Evolutionary conservation across 1,140 invertebrate genomes (phyloP).

Genomic region (Drusus annulatus): DNA sequence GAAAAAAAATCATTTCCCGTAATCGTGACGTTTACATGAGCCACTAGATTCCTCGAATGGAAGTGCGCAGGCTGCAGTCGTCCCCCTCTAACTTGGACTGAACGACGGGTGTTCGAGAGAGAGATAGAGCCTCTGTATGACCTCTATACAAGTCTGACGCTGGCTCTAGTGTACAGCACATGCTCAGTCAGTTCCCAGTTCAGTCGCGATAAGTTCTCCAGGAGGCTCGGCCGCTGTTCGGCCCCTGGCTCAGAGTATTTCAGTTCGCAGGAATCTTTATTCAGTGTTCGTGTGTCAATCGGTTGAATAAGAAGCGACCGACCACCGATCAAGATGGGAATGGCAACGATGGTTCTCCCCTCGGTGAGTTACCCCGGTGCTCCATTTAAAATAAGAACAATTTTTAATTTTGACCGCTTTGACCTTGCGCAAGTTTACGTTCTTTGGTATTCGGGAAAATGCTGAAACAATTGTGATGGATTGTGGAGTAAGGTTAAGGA

Average conservation of each 20-base stretch:
- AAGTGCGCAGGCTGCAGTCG: constrained; percentile 8
- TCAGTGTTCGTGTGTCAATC: constrained; percentile 16
- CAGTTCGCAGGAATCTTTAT: neutral
- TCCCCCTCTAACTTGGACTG: constrained; percentile 2
- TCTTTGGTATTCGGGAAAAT: neutral
- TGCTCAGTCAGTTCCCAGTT: constrained; percentile 11
- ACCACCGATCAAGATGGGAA: constrained; percentile 21
- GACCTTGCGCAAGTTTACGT: constrained; percentile 26
- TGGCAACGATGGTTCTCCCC: constrained; percentile 34
- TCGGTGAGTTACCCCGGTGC: constrained; percentile 17
- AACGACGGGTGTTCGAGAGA: neutral
- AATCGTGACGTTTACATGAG: constrained; percentile 42
- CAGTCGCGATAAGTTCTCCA: constrained; percentile 10
- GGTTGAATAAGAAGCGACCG: neutral
- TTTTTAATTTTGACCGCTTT: constrained; percentile 26
- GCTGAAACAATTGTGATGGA: neutral
- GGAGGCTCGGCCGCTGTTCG: constrained; percentile 1
- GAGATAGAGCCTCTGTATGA: constrained; percentile 14
- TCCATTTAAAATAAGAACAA: constrained; percentile 15
- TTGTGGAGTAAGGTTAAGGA: neutral
- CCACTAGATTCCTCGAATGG: constrained; percentile 23
- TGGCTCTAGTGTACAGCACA: neutral
- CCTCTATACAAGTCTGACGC: constrained; percentile 6
- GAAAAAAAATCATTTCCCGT: neutral
- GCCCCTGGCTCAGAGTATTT: neutral